Evolutionary conservation across 2,797 vertebrate species (phyloP), one percentile per base, ranked within the genome.

Genomic region (Galagoides demidoff): DNA sequence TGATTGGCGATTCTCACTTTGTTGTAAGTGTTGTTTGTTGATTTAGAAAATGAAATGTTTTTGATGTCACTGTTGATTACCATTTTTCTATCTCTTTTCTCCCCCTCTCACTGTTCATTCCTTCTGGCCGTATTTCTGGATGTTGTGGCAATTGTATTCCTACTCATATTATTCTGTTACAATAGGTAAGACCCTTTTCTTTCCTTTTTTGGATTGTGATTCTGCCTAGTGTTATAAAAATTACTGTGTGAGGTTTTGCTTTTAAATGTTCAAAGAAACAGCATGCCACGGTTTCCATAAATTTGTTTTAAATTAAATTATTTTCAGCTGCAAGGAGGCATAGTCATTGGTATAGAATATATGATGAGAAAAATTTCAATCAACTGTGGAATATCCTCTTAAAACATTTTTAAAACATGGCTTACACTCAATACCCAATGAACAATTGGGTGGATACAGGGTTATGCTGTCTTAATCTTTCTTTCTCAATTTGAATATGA

Each of bases 31-130:
- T 17, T 87, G 88, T 74, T 89, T 95, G 64, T 91, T 97, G 83
- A 92, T 89, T 97, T 97, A 94, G 91, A 77, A 39, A 96, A 96
- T 96, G 85, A 88, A 95, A 74, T 95, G 71, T 85, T 95, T 95
- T 94, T 96, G 89, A 96, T 85, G 84, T 61, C 73, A 94, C 70
- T 91, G 77, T 71, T 97, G 95, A 97, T 95, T 77, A 90, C 39
- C 92, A 76, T 86, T 78, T 96, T 86, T 90, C 77, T 76, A 37
- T 79, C 34, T 61, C 6, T 37, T n/a, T n/a, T 23, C 27, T 25
- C 10, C 16, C 16, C n/a, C 1, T 0, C 34, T 39, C 84, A 43
- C 29, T 89, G 74, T 37, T 73, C 34, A 66, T 94, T 27, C 19
- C 85, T 83, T 76, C 90, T 93, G 94, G 31, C 86, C 95, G 97